These are phyloP conservation scores for Drosophila mojavensis DNA, from an alignment of 1,140 invertebrate species.

Conservation along the genomic window DNA sequence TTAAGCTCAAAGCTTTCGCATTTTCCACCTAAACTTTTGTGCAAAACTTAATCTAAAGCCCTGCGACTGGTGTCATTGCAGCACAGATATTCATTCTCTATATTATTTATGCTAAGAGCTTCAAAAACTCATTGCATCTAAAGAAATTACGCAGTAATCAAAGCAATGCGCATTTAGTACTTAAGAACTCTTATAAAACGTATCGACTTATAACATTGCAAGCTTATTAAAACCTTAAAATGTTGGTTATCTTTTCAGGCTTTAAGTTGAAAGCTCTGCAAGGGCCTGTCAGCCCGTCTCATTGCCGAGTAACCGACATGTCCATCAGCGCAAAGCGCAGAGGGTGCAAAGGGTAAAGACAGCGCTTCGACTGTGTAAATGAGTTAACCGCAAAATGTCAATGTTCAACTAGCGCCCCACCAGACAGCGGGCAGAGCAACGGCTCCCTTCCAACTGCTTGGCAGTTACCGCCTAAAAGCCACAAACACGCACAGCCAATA, in stretches of 20 bases:
- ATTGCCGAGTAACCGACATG: conserved; percentile 36
- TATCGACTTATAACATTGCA: too few species aligned
- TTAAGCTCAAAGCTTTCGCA: too few species aligned
- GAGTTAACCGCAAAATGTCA: conserved; percentile 80
- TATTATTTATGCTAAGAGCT: too few species aligned
- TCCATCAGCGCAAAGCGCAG: conserved; percentile 23
- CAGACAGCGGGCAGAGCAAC: neutral
- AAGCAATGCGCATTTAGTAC: too few species aligned
- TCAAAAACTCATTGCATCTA: too few species aligned
- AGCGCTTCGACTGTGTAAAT: conserved; percentile 60
- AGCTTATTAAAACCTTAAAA: too few species aligned
- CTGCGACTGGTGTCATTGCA: too few species aligned
- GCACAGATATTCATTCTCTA: too few species aligned
- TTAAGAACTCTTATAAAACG: too few species aligned
- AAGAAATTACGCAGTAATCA: too few species aligned
- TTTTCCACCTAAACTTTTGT: too few species aligned
- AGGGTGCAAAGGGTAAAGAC: conserved; percentile 31
- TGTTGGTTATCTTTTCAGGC: neutral
- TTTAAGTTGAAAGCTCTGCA: neutral
- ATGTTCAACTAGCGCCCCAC: conserved; percentile 47
- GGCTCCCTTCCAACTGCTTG: neutral
- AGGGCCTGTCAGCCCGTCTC: conserved; percentile 30
- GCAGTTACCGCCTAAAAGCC: conserved; percentile 38
- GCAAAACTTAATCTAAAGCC: too few species aligned
- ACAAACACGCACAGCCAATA: conserved; percentile 47